Conservation (phyloP, 2,888 invertebrate species). For the Myopa tessellatipennis region DNA sequence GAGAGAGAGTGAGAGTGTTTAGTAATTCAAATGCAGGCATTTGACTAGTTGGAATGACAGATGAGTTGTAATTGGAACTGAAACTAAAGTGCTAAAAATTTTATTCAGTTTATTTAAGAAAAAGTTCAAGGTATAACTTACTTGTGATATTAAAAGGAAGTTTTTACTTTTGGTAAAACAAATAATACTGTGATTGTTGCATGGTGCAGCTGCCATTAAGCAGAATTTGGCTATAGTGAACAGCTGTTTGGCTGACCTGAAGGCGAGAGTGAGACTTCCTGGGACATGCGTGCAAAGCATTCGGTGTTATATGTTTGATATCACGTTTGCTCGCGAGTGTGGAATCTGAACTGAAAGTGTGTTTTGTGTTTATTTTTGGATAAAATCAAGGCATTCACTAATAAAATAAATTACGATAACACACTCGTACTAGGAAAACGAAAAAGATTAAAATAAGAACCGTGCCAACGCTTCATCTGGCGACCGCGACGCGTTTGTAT, state of each 20-base stretch:
- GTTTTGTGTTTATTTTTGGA: constrained; percentile 57
- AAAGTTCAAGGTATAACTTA: background rate
- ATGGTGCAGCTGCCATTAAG: constrained; percentile 25
- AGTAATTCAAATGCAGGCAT: background rate
- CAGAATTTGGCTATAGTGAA: constrained; percentile 42
- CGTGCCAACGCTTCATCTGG: constrained; percentile 37
- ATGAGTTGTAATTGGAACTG: constrained; percentile 11
- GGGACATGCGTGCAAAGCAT: constrained; percentile 33
- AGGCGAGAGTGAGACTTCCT: constrained; percentile 36
- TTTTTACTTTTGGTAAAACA: background rate
- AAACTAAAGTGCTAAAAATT: constrained; percentile 13
- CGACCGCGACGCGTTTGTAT: constrained; percentile 30
- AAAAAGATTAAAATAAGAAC: constrained; percentile 50
- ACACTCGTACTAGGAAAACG: constrained; percentile 35
- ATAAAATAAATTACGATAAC: constrained; percentile 33
- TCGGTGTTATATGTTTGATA: constrained; percentile 12
- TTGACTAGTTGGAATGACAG: constrained; percentile 35
- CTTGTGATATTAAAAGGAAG: constrained; percentile 16
- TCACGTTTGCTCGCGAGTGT: constrained; percentile 36
- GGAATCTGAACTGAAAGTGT: constrained; percentile 49
- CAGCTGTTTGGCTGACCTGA: constrained; percentile 40
- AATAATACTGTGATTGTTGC: background rate
- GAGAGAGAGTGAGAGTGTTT: constrained; percentile 22
- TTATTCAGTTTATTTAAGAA: background rate
- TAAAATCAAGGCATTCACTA: constrained; percentile 44